These are phyloP conservation scores for Camptogramma bilineatum DNA, from an alignment of 2,888 invertebrate species.

Conservation along the genomic window DNA sequence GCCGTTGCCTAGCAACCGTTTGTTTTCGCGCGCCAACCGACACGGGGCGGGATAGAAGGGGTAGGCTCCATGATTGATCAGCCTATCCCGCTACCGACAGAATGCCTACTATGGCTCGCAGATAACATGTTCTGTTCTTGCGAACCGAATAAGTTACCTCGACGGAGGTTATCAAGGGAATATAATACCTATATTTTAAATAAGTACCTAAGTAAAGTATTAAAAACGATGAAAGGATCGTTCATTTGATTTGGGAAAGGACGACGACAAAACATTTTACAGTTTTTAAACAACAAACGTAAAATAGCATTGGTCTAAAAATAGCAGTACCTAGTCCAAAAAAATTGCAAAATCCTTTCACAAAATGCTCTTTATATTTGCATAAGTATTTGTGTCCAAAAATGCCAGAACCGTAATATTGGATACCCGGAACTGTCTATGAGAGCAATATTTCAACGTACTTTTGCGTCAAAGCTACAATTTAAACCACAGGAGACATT, in stretches of 20 bases:
- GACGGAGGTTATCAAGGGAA: slow-evolving; percentile 15
- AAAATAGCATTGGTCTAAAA: background rate
- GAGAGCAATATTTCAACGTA: slow-evolving; percentile 31
- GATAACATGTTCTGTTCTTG: slow-evolving; percentile 35
- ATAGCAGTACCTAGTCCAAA: background rate
- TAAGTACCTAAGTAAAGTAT: background rate
- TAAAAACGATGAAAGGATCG: background rate
- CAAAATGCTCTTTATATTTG: slow-evolving; percentile 21
- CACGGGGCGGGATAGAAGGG: slow-evolving; percentile 83
- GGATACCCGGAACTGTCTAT: slow-evolving; percentile 32
- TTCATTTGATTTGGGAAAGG: background rate
- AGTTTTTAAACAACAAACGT: background rate
- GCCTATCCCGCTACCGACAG: slow-evolving; percentile 76
- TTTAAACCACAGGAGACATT: slow-evolving; percentile 41
- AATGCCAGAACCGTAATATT: slow-evolving; percentile 25
- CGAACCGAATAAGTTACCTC: slow-evolving; percentile 15
- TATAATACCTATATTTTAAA: background rate
- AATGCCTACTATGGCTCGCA: slow-evolving; percentile 68
- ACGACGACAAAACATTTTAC: background rate
- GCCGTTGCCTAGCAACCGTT: slow-evolving; percentile 79
- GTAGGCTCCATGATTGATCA: slow-evolving; percentile 85
- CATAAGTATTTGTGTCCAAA: slow-evolving; percentile 31
- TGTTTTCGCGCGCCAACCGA: slow-evolving; percentile 78
- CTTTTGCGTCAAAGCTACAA: slow-evolving; percentile 32
- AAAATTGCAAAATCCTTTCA: slow-evolving; percentile 16